Percentiles rank a stretch among this genome's conserved stretches.
These are phyloP conservation scores for Synergus itoensis DNA, from an alignment of 2,888 invertebrate genomes.

Conservation along the genomic window DNA sequence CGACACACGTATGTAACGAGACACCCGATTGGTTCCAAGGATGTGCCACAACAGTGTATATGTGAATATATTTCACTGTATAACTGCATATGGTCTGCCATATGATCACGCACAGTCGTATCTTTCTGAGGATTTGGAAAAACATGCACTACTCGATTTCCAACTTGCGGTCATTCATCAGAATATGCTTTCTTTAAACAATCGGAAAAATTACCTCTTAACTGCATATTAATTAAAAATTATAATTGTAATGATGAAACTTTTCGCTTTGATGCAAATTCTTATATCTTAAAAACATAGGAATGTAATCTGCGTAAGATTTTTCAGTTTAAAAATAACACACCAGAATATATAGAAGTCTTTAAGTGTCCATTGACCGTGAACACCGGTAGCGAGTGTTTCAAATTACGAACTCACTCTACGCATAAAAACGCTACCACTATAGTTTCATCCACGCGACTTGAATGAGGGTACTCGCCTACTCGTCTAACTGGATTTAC, in stretches of 20 bases:
- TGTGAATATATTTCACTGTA: neutral
- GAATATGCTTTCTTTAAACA: constrained; percentile 11
- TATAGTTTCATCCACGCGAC: constrained; percentile 32
- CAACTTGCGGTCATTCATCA: constrained; percentile 27
- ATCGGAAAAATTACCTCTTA: neutral
- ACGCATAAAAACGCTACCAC: constrained; percentile 32
- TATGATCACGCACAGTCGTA: constrained; percentile 17
- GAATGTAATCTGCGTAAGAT: no score
- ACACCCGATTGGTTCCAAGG: constrained; percentile 61
- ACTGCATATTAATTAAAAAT: neutral
- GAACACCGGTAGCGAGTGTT: constrained; percentile 19
- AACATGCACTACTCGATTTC: constrained; percentile 32
- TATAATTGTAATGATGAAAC: no score
- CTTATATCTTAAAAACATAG: neutral
- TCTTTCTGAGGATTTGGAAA: constrained; percentile 13
- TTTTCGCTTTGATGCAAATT: neutral
- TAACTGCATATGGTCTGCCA: constrained; percentile 24
- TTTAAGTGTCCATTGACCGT: neutral
- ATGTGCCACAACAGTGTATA: constrained; percentile 7
- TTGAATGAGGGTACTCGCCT: constrained; percentile 42
- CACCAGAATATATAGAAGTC: neutral
- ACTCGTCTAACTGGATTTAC: constrained; percentile 41
- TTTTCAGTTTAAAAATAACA: no score
- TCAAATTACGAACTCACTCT: constrained; percentile 5
- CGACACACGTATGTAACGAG: constrained; percentile 69